Percentiles rank a stretch among this genome's conserved stretches.
These are phyloP conservation scores for Bombus cullumanus DNA, from an alignment of 1,140 invertebrate genomes.

Conservation along the genomic window DNA sequence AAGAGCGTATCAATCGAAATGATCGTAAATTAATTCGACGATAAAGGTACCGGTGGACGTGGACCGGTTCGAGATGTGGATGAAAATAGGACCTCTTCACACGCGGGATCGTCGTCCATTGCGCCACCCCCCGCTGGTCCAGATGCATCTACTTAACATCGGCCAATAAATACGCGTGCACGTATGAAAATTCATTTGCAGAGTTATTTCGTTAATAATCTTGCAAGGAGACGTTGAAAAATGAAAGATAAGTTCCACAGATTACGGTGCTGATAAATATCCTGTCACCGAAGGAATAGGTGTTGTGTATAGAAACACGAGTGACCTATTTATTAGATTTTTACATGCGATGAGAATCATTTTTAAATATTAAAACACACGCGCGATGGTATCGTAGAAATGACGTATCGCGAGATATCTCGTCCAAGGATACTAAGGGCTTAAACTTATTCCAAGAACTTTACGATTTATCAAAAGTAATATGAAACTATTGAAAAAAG, in stretches of 20 bases:
- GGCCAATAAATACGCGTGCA: background rate
- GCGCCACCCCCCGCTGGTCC: background rate
- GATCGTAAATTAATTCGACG: constrained; percentile 49
- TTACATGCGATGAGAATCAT: background rate
- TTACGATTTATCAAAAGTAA: no score
- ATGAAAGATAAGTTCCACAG: background rate
- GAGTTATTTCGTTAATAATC: background rate
- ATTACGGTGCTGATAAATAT: background rate
- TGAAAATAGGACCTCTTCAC: constrained; percentile 5
- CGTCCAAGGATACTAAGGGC: no score
- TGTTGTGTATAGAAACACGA: no score
- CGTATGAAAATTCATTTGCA: background rate
- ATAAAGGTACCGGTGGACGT: constrained; percentile 43
- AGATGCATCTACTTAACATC: background rate
- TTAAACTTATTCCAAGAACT: no score
- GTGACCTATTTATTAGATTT: background rate
- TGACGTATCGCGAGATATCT: no score
- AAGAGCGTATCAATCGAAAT: constrained; percentile 43
- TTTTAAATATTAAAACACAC: background rate
- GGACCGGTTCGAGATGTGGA: background rate
- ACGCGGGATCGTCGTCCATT: background rate
- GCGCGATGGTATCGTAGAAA: no score
- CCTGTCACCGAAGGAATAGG: background rate
- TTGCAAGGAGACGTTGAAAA: background rate
- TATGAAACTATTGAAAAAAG: background rate